Conservation (phyloP, 2,797 vertebrate genomes). For the Phaenicophaeus curvirostris region DNA sequence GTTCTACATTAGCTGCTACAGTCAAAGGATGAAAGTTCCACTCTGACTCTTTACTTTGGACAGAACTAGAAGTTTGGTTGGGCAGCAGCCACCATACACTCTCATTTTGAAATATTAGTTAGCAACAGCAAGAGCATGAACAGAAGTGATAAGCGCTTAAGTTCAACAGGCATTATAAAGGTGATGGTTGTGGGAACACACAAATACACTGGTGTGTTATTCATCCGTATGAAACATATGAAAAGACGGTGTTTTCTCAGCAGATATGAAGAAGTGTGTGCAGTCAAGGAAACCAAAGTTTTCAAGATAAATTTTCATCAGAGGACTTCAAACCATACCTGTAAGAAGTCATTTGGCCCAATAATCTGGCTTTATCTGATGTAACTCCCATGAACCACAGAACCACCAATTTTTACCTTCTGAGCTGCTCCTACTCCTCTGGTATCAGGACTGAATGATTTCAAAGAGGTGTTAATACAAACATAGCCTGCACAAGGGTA, state of each 20-base stretch:
- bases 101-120: background rate
- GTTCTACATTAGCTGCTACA: background rate
- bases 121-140: background rate
- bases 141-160: background rate
- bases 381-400: background rate
- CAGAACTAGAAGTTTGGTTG: background rate
- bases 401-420: background rate
- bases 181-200: background rate
- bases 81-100: background rate
- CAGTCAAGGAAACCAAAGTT: background rate
- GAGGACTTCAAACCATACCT: background rate
- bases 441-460: background rate
- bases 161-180: background rate
- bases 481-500: background rate
- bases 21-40: background rate
- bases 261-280: background rate
- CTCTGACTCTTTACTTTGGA: background rate
- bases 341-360: background rate
- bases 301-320: background rate
- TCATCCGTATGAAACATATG: background rate
- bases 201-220: background rate
- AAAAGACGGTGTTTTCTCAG: background rate
- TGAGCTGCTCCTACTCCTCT: background rate
- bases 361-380: background rate
- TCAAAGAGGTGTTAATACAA: background rate